Evolutionary conservation across 2,113 vertebrate genomes (phyloP).

Genomic region (Mesoclemmys tuberculata): DNA sequence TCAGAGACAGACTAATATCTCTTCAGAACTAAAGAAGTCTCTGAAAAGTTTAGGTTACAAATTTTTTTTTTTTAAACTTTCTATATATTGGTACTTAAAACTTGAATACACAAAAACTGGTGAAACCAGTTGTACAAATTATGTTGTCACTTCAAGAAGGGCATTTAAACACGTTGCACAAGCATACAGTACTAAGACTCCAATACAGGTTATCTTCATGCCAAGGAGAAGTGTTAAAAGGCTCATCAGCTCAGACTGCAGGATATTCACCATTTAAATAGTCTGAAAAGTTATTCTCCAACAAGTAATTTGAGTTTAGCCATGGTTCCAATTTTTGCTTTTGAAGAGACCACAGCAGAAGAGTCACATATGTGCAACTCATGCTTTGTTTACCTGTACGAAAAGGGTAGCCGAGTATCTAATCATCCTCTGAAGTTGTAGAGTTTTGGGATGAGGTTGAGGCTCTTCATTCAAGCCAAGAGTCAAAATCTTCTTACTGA

Average conservation of each 20-base stretch:
- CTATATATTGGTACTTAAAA: not conserved
- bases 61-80: not conserved
- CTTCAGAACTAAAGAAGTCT: not conserved
- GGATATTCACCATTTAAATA: not conserved
- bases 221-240: not conserved
- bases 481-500: conserved; percentile 96
- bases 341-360: not conserved
- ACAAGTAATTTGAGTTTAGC: not conserved
- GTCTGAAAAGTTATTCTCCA: not conserved
- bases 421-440: conserved; percentile 95
- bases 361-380: not conserved
- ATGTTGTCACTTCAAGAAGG: not conserved
- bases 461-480: conserved; percentile 90
- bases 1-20: not conserved
- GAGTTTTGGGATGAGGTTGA: conserved; percentile 86
- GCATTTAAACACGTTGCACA: not conserved
- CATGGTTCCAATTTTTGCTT: not conserved
- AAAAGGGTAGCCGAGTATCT: conserved; percentile 95
- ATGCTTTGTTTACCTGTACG: conserved; percentile 86
- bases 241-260: not conserved
- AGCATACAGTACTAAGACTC: not conserved
- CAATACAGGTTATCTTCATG: not conserved
- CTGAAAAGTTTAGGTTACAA: not conserved
- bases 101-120: not conserved
- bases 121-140: not conserved